Evolutionary conservation across 2,797 vertebrate genomes (phyloP).

Genomic region (Rhinoraja longicauda): DNA sequence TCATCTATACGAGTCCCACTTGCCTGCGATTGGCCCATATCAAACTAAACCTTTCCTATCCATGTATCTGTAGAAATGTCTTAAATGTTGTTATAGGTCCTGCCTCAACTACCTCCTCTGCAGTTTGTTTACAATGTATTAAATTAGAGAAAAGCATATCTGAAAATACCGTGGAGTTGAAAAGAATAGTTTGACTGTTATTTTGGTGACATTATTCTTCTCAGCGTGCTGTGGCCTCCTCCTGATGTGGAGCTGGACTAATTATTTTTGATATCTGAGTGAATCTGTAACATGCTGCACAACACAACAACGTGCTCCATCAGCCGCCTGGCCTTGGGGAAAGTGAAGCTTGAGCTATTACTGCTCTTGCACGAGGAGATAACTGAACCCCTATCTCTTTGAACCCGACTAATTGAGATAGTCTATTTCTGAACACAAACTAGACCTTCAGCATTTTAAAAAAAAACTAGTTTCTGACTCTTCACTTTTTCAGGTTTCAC

Average conservation of each 20-base stretch:
- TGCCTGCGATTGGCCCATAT: too few relatives aligned
- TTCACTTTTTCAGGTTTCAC: too few relatives aligned
- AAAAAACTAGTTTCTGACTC: too few relatives aligned
- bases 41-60: too few relatives aligned
- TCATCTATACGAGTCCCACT: too few relatives aligned
- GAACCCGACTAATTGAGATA: not conserved
- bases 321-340: not conserved
- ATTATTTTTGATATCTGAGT: not conserved
- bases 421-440: not conserved
- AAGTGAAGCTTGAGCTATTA: not conserved
- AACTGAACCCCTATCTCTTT: not conserved
- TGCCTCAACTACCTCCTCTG: too few relatives aligned
- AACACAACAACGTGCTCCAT: not conserved
- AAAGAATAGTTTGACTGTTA: not conserved
- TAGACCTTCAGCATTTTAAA: not conserved
- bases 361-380: not conserved
- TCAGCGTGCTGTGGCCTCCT: not conserved
- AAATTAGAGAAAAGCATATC: not conserved
- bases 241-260: not conserved
- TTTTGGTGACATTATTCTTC: not conserved
- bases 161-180: not conserved
- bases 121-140: not conserved
- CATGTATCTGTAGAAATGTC: too few relatives aligned
- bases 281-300: not conserved
- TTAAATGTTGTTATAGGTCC: too few relatives aligned